A percentile compares a stretch with the other conserved stretches of the same genome.
These are phyloP conservation scores for Synanthedon tipuliformis DNA, from an alignment of 2,888 invertebrate species.

Conservation along the genomic window DNA sequence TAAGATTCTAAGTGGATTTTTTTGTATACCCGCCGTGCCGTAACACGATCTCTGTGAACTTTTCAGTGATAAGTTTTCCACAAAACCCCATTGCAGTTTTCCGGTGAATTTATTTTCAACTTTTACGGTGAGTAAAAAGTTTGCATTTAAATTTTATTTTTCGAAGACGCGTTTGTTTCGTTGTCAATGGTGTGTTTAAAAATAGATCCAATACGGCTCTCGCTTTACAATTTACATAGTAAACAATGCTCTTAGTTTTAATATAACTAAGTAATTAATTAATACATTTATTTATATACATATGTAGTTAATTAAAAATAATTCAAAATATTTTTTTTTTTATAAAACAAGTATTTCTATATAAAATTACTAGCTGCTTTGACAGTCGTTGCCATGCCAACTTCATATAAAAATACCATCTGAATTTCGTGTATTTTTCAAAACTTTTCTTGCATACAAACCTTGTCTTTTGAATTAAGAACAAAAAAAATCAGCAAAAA, in stretches of 20 bases:
- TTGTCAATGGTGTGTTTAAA: slow-evolving; percentile 24
- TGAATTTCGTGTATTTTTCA: too few relatives aligned
- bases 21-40: slow-evolving; percentile 20
- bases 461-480: too few relatives aligned
- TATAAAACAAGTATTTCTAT: too few relatives aligned
- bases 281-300: too few relatives aligned
- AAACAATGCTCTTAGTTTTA: neutral
- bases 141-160: slow-evolving; percentile 18
- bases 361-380: too few relatives aligned
- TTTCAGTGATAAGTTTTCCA: slow-evolving; percentile 39
- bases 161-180: slow-evolving; percentile 13
- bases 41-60: slow-evolving; percentile 32
- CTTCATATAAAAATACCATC: too few relatives aligned
- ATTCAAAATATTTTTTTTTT: too few relatives aligned
- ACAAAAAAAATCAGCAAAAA: too few relatives aligned
- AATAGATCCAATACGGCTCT: slow-evolving; percentile 19
- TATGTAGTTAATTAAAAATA: too few relatives aligned
- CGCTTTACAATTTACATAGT: neutral
- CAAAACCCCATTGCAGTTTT: slow-evolving; percentile 1
- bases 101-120: slow-evolving; percentile 14
- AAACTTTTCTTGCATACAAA: too few relatives aligned
- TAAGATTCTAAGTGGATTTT: slow-evolving; percentile 23
- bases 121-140: slow-evolving; percentile 30
- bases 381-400: too few relatives aligned
- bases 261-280: too few relatives aligned